These are phyloP conservation scores for Epinephelus cyanopodus DNA, from an alignment of 2,113 vertebrate genomes.

Conservation along the genomic window DNA sequence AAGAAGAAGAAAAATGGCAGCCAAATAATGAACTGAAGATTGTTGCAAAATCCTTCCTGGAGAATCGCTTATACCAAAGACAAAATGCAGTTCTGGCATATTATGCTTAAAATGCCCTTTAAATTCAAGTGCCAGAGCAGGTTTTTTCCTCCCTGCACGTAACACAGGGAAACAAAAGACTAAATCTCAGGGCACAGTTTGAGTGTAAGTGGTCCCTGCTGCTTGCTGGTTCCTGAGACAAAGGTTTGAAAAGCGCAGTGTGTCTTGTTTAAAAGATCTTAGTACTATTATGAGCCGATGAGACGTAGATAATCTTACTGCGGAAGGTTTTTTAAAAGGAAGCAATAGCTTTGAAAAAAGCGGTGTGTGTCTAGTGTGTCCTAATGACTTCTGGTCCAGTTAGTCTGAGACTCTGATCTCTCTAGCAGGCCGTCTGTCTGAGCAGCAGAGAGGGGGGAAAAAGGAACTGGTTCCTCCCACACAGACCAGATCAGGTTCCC, in stretches of 20 bases:
- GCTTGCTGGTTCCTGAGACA: slow-evolving; percentile 55
- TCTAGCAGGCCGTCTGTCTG: slow-evolving; percentile 82
- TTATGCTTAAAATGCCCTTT: slow-evolving; percentile 55
- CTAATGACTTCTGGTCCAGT: slow-evolving; percentile 83
- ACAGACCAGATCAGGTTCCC: slow-evolving; percentile 82
- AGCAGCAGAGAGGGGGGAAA: slow-evolving; percentile 49
- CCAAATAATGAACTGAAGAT: slow-evolving; percentile 46
- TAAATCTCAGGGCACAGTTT: slow-evolving; percentile 55
- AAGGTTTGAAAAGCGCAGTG: slow-evolving; percentile 50
- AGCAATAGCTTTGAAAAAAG: slow-evolving; percentile 64
- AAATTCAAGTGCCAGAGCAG: slow-evolving; percentile 39
- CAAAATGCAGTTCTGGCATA: slow-evolving; percentile 49
- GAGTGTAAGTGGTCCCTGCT: slow-evolving; percentile 61
- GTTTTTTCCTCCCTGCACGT: slow-evolving; percentile 28
- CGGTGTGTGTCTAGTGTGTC: slow-evolving; percentile 74
- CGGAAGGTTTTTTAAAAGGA: slow-evolving; percentile 60
- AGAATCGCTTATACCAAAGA: slow-evolving; percentile 45
- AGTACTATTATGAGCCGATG: slow-evolving; percentile 59
- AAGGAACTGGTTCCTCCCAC: slow-evolving; percentile 75
- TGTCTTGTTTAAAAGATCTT: slow-evolving; percentile 66
- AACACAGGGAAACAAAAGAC: slow-evolving; percentile 57
- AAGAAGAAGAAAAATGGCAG: background rate
- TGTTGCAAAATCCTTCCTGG: slow-evolving; percentile 47
- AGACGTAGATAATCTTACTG: slow-evolving; percentile 72
- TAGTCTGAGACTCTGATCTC: slow-evolving; percentile 82